These are phyloP conservation scores for Pterois miles DNA, from an alignment of 2,797 vertebrate species.

Conservation along the genomic window DNA sequence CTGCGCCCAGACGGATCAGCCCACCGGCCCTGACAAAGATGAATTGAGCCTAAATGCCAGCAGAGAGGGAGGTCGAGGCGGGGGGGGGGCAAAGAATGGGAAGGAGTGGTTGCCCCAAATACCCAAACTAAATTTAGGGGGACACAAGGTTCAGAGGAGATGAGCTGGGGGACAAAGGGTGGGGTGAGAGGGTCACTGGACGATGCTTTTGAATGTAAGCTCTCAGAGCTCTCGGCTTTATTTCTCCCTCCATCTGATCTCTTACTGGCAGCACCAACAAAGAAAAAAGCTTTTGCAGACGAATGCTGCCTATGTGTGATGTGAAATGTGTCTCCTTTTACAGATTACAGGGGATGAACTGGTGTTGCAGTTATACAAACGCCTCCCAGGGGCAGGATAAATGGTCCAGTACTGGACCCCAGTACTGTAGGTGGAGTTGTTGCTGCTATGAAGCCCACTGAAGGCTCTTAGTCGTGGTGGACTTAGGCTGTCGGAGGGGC, in stretches of 20 bases:
- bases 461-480: neutral
- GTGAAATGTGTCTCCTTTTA: conserved; percentile 19
- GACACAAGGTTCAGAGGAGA: conserved; percentile 27
- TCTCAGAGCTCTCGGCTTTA: conserved; percentile 29
- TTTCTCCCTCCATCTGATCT: conserved; percentile 23
- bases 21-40: conserved; percentile 67
- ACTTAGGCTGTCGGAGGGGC: neutral
- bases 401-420: neutral
- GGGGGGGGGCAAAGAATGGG: conserved; percentile 1
- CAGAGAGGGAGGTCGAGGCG: conserved; percentile 1
- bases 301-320: conserved; percentile 1
- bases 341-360: conserved; percentile 40
- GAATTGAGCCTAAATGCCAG: conserved; percentile 71
- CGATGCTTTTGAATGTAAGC: conserved; percentile 27
- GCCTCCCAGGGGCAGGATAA: neutral
- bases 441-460: neutral
- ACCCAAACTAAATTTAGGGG: conserved; percentile 68
- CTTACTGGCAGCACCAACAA: conserved; percentile 34
- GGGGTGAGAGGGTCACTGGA: conserved; percentile 19
- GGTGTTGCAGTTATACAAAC: neutral
- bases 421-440: neutral
- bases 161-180: conserved; percentile 40
- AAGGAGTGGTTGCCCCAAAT: conserved; percentile 50
- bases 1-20: conserved; percentile 61
- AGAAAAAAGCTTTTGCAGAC: conserved; percentile 6